A percentile compares a stretch with the other conserved stretches of the same genome.
These are phyloP conservation scores for Uloborus plumipes DNA, from an alignment of 2,888 invertebrate genomes.

Conservation along the genomic window DNA sequence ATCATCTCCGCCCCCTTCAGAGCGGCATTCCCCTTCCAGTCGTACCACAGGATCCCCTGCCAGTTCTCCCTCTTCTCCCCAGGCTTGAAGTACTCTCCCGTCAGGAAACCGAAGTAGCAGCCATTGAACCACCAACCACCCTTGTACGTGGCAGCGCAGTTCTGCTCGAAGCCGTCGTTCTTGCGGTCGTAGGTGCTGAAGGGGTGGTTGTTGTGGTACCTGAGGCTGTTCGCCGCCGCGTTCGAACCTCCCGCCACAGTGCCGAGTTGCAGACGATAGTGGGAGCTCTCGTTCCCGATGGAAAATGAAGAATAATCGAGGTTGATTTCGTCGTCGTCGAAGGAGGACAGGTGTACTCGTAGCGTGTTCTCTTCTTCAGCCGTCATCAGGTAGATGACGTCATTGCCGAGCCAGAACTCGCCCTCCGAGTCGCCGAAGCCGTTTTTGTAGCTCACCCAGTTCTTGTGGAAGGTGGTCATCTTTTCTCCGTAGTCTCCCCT, in stretches of 20 bases:
- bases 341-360: constrained; percentile 71
- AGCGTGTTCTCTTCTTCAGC: constrained; percentile 65
- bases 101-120: constrained; percentile 70
- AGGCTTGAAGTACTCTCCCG: constrained; percentile 53
- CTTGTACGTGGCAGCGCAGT: constrained; percentile 75
- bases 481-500: constrained; percentile 70
- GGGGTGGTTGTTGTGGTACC: constrained; percentile 73
- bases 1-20: constrained; percentile 75
- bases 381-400: constrained; percentile 65
- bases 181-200: constrained; percentile 74
- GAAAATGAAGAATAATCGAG: constrained; percentile 70
- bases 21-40: constrained; percentile 76
- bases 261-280: constrained; percentile 71
- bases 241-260: constrained; percentile 58
- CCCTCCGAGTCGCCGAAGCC: constrained; percentile 65
- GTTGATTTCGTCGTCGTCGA: constrained; percentile 70
- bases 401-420: constrained; percentile 66
- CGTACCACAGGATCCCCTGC: constrained; percentile 76
- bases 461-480: constrained; percentile 66
- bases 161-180: constrained; percentile 72
- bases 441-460: constrained; percentile 64
- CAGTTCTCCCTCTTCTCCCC: constrained; percentile 36
- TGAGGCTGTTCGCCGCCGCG: constrained; percentile 44
- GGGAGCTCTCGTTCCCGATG: constrained; percentile 67
- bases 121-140: constrained; percentile 78